Evolutionary conservation across 2,888 invertebrate genomes (phyloP).

Genomic region (Amphipyra berbera): DNA sequence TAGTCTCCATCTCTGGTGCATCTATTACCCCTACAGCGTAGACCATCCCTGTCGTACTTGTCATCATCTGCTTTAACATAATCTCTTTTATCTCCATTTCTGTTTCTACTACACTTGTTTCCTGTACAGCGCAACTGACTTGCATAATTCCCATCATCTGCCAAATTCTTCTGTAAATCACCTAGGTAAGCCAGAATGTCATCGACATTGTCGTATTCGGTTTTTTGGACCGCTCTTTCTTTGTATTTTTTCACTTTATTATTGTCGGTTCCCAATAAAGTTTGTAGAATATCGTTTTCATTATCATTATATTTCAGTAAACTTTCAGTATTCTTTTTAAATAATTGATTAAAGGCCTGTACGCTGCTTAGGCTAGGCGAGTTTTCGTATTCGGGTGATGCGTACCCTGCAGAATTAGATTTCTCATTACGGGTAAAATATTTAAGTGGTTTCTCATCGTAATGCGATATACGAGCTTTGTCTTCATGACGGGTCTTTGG

Average conservation of each 20-base stretch:
- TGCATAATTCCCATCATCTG: conserved; percentile 1
- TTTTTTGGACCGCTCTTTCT: neutral
- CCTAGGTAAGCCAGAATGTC: conserved; percentile 22
- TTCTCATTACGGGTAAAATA: neutral
- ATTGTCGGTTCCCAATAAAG: conserved; percentile 6
- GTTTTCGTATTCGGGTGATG: conserved; percentile 1
- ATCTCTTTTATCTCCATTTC: conserved; percentile 20
- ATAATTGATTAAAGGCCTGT: conserved; percentile 33
- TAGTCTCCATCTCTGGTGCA: conserved; percentile 10
- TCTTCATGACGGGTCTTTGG: conserved; percentile 17
- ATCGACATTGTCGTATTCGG: conserved; percentile 4
- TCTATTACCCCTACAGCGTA: conserved; percentile 4
- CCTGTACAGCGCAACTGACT: conserved; percentile 3
- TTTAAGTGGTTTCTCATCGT: conserved; percentile 13
- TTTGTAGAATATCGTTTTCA: conserved; percentile 16
- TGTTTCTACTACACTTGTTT: conserved; percentile 15
- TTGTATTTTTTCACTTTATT: conserved; percentile 2
- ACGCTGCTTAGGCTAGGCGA: conserved; percentile 15
- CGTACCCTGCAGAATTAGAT: conserved; percentile 1
- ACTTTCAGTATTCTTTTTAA: conserved; percentile 16
- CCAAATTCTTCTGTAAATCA: conserved; percentile 15
- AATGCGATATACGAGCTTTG: conserved; percentile 6
- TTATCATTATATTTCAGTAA: neutral
- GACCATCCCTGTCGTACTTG: neutral
- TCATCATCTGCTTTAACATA: conserved; percentile 12